Evolutionary conservation across 2,797 vertebrate species (phyloP).

Genomic region (Xyrichtys novacula): DNA sequence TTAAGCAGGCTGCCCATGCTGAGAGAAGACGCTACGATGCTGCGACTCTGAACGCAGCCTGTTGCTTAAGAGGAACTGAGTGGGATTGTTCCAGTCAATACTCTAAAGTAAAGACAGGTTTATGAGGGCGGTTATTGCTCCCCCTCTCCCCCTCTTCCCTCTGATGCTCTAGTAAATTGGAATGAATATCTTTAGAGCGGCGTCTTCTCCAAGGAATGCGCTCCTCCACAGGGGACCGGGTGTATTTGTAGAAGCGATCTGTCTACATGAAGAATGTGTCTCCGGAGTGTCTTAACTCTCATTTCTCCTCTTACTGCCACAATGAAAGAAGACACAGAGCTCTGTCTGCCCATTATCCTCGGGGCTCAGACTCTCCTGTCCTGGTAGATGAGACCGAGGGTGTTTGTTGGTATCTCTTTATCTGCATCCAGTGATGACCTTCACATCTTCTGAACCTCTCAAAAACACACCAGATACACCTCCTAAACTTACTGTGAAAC

Average conservation of each 20-base stretch:
- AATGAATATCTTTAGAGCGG: constrained; percentile 56
- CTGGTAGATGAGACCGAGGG: constrained; percentile 47
- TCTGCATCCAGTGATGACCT: constrained; percentile 21
- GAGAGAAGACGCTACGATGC: constrained; percentile 41
- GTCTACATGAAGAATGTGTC: constrained; percentile 70
- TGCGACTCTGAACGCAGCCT: constrained; percentile 5
- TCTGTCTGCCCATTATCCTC: constrained; percentile 64
- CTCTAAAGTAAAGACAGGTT: constrained; percentile 54
- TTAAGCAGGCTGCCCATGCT: constrained; percentile 54
- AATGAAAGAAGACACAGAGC: constrained; percentile 63
- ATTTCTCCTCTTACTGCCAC: constrained; percentile 60
- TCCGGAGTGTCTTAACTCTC: constrained; percentile 70
- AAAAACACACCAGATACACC: background rate
- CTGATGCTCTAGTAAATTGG: constrained; percentile 63
- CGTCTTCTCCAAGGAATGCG: constrained; percentile 57
- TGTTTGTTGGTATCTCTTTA: constrained; percentile 34
- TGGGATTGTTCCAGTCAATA: constrained; percentile 49
- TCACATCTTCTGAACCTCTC: constrained; percentile 23
- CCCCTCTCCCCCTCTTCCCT: constrained; percentile 28
- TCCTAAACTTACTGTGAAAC: too few relatives aligned
- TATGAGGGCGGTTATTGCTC: constrained; percentile 40
- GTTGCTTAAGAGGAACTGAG: constrained; percentile 30
- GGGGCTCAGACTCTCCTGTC: constrained; percentile 52
- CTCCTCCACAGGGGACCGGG: constrained; percentile 59
- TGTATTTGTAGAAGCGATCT: constrained; percentile 75